These are phyloP conservation scores for Cloeon dipterum DNA, from an alignment of 2,888 invertebrate species.

Conservation along the genomic window DNA sequence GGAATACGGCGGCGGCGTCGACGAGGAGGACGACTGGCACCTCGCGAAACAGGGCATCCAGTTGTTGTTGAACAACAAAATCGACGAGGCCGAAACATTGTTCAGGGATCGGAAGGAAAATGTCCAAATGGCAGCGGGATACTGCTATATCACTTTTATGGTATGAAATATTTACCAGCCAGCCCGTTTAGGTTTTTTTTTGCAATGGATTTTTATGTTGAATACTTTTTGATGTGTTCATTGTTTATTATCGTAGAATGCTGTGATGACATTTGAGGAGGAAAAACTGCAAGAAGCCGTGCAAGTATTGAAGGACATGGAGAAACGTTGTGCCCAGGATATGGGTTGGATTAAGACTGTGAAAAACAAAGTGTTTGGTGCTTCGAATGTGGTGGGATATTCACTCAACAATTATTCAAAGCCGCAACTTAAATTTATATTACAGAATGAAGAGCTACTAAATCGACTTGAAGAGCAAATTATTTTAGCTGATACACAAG, in stretches of 20 bases:
- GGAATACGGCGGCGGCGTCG: no score
- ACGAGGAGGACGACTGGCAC: slow-evolving; percentile 16
- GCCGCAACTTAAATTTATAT: slow-evolving; percentile 5
- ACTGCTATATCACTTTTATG: slow-evolving; percentile 24
- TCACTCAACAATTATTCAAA: no score
- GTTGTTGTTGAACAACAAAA: slow-evolving; percentile 21
- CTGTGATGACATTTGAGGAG: slow-evolving; percentile 43
- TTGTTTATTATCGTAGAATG: slow-evolving; percentile 26
- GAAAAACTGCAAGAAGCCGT: slow-evolving; percentile 33
- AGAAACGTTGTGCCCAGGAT: slow-evolving; percentile 28
- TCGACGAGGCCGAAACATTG: slow-evolving; percentile 20
- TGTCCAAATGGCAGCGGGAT: slow-evolving; percentile 22
- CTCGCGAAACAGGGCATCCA: slow-evolving; percentile 21
- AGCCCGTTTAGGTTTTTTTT: no score
- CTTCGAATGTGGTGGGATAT: background rate
- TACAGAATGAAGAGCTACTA: slow-evolving; percentile 15
- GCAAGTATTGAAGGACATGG: slow-evolving; percentile 30
- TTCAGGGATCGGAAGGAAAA: slow-evolving; percentile 19
- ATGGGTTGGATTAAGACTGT: slow-evolving; percentile 30
- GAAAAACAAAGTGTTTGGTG: slow-evolving; percentile 23
- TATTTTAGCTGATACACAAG: slow-evolving; percentile 37
- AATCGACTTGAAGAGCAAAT: slow-evolving; percentile 35
- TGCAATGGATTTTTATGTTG: no score
- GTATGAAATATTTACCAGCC: slow-evolving; percentile 16
- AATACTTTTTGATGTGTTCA: no score